phyloP scores from a whole-genome alignment of 2,888 invertebrate genomes.

The Plagodis dolabraria region DNA sequence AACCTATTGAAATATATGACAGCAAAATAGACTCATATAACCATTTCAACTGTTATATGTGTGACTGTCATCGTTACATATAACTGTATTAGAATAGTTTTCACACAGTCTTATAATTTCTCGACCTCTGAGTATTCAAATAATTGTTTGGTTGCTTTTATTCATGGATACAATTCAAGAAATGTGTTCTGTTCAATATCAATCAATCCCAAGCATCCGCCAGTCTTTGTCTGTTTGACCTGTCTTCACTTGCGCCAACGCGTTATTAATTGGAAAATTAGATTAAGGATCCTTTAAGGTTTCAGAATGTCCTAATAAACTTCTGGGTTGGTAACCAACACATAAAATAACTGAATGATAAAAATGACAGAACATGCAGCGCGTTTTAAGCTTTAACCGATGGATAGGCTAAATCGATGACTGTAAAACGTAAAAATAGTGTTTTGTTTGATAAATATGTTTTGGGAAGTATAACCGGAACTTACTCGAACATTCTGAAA shows the following conservation, averaged over 20 bases:
- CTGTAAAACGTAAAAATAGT: too few relatives aligned
- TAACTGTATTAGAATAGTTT: conserved; percentile 2
- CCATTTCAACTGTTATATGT: too few relatives aligned
- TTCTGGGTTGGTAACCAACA: too few relatives aligned
- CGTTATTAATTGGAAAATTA: conserved; percentile 19
- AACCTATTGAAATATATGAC: conserved; percentile 27
- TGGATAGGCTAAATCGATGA: too few relatives aligned
- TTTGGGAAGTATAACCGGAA: too few relatives aligned
- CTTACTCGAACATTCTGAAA: too few relatives aligned
- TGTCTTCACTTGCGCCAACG: conserved; percentile 22
- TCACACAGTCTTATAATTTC: conserved; percentile 10
- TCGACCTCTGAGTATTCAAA: not conserved
- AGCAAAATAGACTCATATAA: conserved; percentile 35
- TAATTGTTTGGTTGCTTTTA: conserved; percentile 19
- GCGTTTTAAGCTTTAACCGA: too few relatives aligned
- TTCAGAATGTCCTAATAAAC: too few relatives aligned
- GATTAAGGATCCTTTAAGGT: too few relatives aligned
- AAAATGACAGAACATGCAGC: too few relatives aligned
- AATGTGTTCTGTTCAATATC: conserved; percentile 25
- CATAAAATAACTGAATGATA: too few relatives aligned
- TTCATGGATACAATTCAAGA: conserved; percentile 25
- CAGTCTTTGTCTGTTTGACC: conserved; percentile 23
- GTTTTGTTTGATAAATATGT: too few relatives aligned
- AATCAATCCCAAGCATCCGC: conserved; percentile 20
- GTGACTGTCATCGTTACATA: conserved; percentile 28